phyloP scores from a whole-genome alignment of 2,797 vertebrate genomes.

The Pipistrellus nathusii region DNA sequence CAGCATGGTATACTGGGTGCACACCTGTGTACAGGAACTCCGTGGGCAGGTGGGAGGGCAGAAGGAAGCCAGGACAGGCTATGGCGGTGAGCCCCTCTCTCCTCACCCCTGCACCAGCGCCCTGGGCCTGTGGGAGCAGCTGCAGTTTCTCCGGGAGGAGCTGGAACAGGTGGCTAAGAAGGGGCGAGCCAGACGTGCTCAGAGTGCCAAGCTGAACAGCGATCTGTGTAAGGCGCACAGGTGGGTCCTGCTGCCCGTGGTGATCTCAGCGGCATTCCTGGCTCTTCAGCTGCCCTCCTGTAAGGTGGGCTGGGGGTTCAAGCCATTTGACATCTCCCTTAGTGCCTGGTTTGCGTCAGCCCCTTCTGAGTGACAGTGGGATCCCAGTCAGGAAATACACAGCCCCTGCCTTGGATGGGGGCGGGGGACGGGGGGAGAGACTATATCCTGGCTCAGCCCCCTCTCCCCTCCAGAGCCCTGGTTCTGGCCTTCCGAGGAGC shows the following conservation, averaged over 20 bases:
- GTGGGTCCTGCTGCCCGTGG: conserved; percentile 66
- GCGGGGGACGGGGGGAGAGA: rapidly evolving
- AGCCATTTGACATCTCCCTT: background rate
- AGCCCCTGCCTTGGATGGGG: background rate
- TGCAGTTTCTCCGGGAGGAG: conserved; percentile 64
- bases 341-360: background rate
- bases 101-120: conserved; percentile 65
- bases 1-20: background rate
- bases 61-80: background rate
- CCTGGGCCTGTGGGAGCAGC: conserved; percentile 56
- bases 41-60: background rate
- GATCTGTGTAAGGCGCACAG: conserved; percentile 87
- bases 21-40: background rate
- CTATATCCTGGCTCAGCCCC: background rate
- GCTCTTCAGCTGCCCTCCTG: background rate
- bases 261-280: background rate
- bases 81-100: background rate
- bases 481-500: conserved; percentile 90
- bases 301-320: background rate
- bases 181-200: conserved; percentile 67
- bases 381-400: background rate
- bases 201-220: conserved; percentile 64
- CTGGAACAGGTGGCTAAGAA: conserved; percentile 80
- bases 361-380: background rate
- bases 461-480: conserved; percentile 88